These are phyloP conservation scores for Cirrhinus molitorella DNA, from an alignment of 2,797 vertebrate species.

Conservation along the genomic window DNA sequence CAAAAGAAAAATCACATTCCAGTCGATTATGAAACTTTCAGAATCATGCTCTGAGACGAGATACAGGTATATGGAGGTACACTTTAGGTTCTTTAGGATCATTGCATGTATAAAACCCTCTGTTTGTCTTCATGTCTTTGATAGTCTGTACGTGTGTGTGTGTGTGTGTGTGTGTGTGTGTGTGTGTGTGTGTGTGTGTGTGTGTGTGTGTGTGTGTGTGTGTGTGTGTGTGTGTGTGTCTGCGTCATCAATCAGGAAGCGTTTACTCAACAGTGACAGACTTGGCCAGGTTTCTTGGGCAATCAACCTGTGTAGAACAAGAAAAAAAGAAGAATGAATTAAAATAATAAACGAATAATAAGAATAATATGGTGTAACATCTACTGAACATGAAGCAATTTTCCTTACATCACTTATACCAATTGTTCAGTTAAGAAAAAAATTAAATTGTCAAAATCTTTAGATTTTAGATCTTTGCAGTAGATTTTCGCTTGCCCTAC, in stretches of 20 bases:
- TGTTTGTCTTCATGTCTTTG: conserved; percentile 49
- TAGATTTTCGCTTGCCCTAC: too few relatives aligned
- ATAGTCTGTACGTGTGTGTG: neutral
- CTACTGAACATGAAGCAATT: neutral
- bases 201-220: conserved; percentile 30
- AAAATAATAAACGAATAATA: conserved; percentile 20
- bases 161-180: conserved; percentile 29
- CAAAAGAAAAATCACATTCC: conserved; percentile 9
- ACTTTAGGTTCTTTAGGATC: conserved; percentile 6
- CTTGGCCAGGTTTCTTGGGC: conserved; percentile 98
- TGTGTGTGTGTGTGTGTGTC: neutral
- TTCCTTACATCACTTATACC: too few relatives aligned
- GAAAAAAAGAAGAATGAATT: neutral
- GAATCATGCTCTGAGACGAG: neutral
- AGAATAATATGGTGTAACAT: neutral
- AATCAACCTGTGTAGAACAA: conserved; percentile 89
- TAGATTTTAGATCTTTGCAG: too few relatives aligned
- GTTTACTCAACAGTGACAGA: conserved; percentile 96
- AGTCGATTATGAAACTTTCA: conserved; percentile 24
- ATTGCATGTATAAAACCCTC: conserved; percentile 37
- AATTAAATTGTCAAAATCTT: too few relatives aligned
- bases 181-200: neutral
- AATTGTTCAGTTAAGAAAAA: too few relatives aligned
- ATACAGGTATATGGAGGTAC: conserved; percentile 18
- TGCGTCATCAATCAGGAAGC: conserved; percentile 13